Base-by-base conservation (phyloP, 2,797 vertebrate species). In the Poeciliopsis paucimaculata region DNA sequence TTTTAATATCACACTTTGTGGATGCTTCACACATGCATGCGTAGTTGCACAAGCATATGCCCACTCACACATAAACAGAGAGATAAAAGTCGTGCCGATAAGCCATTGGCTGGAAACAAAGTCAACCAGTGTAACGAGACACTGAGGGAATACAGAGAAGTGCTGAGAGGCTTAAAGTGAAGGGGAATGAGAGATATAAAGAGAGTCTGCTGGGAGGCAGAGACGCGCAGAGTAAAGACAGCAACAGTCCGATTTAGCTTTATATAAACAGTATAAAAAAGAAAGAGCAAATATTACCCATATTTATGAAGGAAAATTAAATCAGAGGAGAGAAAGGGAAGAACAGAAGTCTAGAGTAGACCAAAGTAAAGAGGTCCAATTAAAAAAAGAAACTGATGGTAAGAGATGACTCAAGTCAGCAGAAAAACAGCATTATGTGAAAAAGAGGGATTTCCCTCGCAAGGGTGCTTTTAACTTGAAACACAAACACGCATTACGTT, bases 61-160 rank as follows among this genome's bases (percentile, higher is more conserved):
- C 76, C 79, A 76, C 80, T 72, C 81, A 75, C 43, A 55, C 78
- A 76, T 64, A 55, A 43, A 77, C 18, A 41, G 3, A 77, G 8
- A 85, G 76, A 90, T 89, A 91, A 87, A 87, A 90, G 84, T 87
- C 28, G 47, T 64, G 79, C 75, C 55, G 89, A 92, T 92, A 92
- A 93, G 87, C 82, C 77, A 88, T 43, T 84, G 89, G 86, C 77
- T 85, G 77, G 80, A 90, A 91, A 90, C 85, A 93, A 92, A 94
- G 88, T 91, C 92, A 93, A 82, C 83, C 87, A 87, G 83, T 91
- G 90, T 92, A 93, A 90, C 89, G 73, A 92, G 92, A 89, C 86
- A 88, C 85, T 72, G 78, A 79, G 88, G 89, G 93, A 92, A 91
- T 89, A 90, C 81, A 80, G 84, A 89, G 76, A 36, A 77, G 73